Base-by-base conservation (phyloP, 2,113 vertebrate species). In the Lycocorax pyrrhopterus region DNA sequence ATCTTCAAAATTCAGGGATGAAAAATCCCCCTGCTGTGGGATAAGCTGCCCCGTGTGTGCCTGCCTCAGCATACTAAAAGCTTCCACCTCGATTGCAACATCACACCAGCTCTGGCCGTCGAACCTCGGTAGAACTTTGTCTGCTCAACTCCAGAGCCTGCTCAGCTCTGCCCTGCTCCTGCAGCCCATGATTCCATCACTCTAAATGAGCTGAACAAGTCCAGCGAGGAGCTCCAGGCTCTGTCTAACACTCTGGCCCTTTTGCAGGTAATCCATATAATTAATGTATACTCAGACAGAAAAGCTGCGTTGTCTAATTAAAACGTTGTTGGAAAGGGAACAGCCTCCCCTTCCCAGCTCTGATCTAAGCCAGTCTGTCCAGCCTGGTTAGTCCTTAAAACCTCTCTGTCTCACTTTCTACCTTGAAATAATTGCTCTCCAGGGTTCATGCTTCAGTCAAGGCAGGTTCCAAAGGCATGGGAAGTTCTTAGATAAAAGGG, bases 341-440 rank as follows among this genome's bases (percentile, higher is more conserved):
- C 29, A 52, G 44, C 35, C 73, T 85, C 64, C 47, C 63, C 89
- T 91, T 84, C 90, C 90, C 96, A 90, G 79, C 96, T 97, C 95
- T 96, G 90, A 95, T 95, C 92, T 90, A 35, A 96, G 92, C 95
- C 92, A 85, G 95, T 94, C 92, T 43, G 59, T 44, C 96, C 94
- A 76, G 95, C 92, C 85, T 0, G 53, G 66, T 87, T 55, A 68
- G 63, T 95, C 83, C 85, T 71, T 23, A 16, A 75, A 63, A 53
- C 32, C 79, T 84, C 90, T 23, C 59, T 29, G 78, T 79, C 95
- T 94, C 63, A 3, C 12, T 77, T 93, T 87, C 80, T 60, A 0
- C 16, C 13, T 37, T 60, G 79, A 73, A 77, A 53, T 95, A 92
- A 92, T 96, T 81, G 64, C 41, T 95, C 90, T 92, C 46, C 22